Conservation (phyloP, 2,113 vertebrate genomes). For the Oncorhynchus gorbuscha region DNA sequence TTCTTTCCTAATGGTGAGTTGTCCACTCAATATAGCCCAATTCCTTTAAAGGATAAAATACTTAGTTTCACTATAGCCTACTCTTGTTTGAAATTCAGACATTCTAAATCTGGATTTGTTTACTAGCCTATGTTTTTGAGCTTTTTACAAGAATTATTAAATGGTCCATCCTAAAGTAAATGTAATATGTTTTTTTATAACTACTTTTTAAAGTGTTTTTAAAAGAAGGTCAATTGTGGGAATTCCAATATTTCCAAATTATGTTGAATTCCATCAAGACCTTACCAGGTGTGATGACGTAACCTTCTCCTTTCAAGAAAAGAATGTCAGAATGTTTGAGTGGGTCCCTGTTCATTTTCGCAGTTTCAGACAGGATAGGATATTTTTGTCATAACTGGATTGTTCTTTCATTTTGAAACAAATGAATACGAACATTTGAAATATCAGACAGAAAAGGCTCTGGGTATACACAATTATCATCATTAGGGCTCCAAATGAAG, state of each 20-base stretch:
- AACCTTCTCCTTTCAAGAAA: not conserved
- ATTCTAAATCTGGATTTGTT: no score
- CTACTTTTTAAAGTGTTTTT: not conserved
- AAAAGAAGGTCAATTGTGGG: not conserved
- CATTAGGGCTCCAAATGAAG: no score
- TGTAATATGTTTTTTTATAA: not conserved
- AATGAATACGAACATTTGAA: not conserved
- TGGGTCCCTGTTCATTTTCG: not conserved
- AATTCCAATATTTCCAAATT: not conserved
- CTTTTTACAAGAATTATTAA: not conserved
- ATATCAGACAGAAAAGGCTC: not conserved
- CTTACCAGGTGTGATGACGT: not conserved
- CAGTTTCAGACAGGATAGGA: not conserved
- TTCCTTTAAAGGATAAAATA: not conserved
- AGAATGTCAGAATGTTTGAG: not conserved
- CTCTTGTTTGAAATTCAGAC: no score
- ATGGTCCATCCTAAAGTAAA: not conserved
- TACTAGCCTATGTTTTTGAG: not conserved
- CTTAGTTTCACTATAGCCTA: no score
- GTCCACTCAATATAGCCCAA: not conserved
- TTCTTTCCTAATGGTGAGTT: constrained; percentile 58
- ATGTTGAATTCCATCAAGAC: not conserved
- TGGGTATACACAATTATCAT: no score
- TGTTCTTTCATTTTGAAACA: no score
- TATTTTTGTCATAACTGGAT: no score